phyloP scores from a whole-genome alignment of 2,113 vertebrate species.

The Calonectris borealis region DNA sequence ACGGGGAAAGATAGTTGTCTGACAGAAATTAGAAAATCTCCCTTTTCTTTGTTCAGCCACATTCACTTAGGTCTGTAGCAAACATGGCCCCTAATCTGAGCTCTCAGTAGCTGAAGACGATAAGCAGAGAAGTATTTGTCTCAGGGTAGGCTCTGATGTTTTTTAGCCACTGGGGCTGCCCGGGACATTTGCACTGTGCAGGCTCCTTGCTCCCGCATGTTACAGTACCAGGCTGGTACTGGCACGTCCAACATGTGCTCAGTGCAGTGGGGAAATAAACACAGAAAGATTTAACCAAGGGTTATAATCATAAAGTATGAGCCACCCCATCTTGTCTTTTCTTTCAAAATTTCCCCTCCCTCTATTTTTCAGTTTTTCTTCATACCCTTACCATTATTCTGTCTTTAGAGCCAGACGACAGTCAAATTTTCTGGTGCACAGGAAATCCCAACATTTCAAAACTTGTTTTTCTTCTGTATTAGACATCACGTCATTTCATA shows the following conservation, averaged over 20 bases:
- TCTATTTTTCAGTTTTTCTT: not conserved
- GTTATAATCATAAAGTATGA: not conserved
- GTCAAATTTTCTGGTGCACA: not conserved
- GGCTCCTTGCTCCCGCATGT: not conserved
- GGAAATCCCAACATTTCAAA: slow-evolving; percentile 40
- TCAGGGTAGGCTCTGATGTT: not conserved
- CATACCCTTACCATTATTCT: not conserved
- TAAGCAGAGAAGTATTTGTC: not conserved
- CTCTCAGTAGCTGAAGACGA: not conserved
- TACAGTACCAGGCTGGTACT: not conserved
- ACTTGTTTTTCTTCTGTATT: slow-evolving; percentile 22
- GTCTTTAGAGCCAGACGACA: not conserved
- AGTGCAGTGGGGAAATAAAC: not conserved
- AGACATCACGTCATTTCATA: slow-evolving; percentile 29
- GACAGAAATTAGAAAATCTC: not conserved
- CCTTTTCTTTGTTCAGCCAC: not conserved
- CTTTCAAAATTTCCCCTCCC: not conserved
- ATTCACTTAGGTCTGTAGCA: not conserved
- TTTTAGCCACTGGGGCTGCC: not conserved
- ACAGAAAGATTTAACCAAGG: not conserved
- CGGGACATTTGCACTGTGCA: not conserved
- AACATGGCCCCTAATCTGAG: not conserved
- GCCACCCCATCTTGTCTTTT: not conserved
- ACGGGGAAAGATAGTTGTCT: not conserved
- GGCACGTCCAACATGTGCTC: fast-evolving